Evolutionary conservation across 2,888 invertebrate species (phyloP).

Genomic region (Cheilosia vernalis): DNA sequence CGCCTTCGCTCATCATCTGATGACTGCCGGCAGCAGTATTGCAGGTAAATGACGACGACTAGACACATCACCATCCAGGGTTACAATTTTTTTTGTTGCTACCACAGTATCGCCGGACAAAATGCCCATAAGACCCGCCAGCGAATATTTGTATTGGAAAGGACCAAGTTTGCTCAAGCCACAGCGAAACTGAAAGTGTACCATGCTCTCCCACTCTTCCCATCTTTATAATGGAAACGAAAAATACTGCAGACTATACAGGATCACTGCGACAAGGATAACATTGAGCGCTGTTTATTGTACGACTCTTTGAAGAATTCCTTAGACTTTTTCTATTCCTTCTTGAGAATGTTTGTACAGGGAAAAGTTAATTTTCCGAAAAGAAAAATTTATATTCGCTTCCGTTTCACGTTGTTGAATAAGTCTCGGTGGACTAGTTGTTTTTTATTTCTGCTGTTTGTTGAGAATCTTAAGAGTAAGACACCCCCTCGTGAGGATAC

Average conservation of each 20-base stretch:
- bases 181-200: slow-evolving; percentile 31
- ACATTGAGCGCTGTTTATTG: slow-evolving; percentile 31
- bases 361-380: slow-evolving; percentile 56
- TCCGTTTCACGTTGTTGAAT: slow-evolving; percentile 51
- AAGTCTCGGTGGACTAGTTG: slow-evolving; percentile 41
- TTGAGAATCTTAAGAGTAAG: slow-evolving; percentile 6
- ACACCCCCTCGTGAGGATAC: slow-evolving; percentile 29
- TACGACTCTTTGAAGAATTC: slow-evolving; percentile 16
- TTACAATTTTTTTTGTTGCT: slow-evolving; percentile 3
- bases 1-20: not conserved
- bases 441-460: not conserved
- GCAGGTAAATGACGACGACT: slow-evolving; percentile 40
- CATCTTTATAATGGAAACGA: slow-evolving; percentile 30
- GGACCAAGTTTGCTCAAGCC: slow-evolving; percentile 53
- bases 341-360: not conserved
- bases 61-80: slow-evolving; percentile 48
- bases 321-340: not conserved
- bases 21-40: slow-evolving; percentile 24
- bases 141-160: slow-evolving; percentile 46
- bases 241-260: slow-evolving; percentile 41
- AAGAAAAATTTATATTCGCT: slow-evolving; percentile 30
- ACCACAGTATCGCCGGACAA: slow-evolving; percentile 10
- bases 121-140: not conserved
- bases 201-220: not conserved
- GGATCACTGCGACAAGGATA: slow-evolving; percentile 31